Evolutionary conservation across 2,797 vertebrate genomes (phyloP).

Genomic region (Protonibea diacanthus): DNA sequence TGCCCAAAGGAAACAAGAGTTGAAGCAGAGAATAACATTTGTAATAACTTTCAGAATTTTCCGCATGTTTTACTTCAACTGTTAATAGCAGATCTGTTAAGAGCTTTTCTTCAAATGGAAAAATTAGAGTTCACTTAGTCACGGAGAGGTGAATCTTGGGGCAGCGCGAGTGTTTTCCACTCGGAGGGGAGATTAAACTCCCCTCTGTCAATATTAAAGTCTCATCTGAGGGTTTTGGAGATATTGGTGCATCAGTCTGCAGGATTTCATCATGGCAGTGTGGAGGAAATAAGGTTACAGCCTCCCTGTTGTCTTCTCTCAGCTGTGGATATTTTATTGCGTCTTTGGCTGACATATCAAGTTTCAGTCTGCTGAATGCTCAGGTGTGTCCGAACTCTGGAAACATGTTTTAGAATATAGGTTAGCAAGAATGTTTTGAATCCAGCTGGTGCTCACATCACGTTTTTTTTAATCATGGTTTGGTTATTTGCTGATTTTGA

Average conservation of each 20-base stretch:
- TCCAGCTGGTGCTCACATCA: neutral
- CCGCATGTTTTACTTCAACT: slow-evolving; percentile 41
- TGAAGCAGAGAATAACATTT: slow-evolving; percentile 29
- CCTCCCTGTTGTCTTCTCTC: slow-evolving; percentile 53
- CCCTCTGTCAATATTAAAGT: slow-evolving; percentile 68
- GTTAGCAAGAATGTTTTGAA: slow-evolving; percentile 6
- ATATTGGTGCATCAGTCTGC: slow-evolving; percentile 61
- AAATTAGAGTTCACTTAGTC: slow-evolving; percentile 63
- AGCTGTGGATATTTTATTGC: slow-evolving; percentile 43
- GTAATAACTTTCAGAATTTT: slow-evolving; percentile 55
- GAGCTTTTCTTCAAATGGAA: slow-evolving; percentile 57
- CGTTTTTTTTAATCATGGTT: neutral
- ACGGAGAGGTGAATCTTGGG: slow-evolving; percentile 64
- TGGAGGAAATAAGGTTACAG: slow-evolving; percentile 66
- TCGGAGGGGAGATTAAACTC: slow-evolving; percentile 60
- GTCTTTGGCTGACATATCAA: slow-evolving; percentile 31
- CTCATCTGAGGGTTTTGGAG: slow-evolving; percentile 61
- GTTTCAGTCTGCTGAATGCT: slow-evolving; percentile 30
- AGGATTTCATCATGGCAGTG: slow-evolving; percentile 67
- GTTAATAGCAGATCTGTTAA: slow-evolving; percentile 56
- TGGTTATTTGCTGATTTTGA: neutral
- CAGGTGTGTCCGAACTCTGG: neutral
- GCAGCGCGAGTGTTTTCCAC: slow-evolving; percentile 57
- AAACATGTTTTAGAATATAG: neutral
- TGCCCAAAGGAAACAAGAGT: slow-evolving; percentile 61